Base-by-base conservation (phyloP, 2,888 invertebrate species). In the Sepiola atlantica region DNA sequence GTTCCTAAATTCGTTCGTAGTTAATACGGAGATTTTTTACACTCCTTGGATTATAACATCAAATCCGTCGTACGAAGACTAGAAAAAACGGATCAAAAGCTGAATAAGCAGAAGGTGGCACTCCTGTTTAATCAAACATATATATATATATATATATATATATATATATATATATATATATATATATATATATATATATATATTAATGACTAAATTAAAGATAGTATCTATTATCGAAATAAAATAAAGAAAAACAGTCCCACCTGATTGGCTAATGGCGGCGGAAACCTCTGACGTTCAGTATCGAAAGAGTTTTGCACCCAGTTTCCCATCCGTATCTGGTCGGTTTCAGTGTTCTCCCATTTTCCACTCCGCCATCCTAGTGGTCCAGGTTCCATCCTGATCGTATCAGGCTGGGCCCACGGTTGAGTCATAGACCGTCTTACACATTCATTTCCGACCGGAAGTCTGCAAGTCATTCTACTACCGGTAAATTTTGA, bases 241-340 rank as follows among this genome's bases (percentile, higher is more conserved):
- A 77, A 61, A 61, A 61, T 45, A 45, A 2, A 77, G n/a, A 77
- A 77, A n/a, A n/a, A n/a, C 18, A 16, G n/a, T 77, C 77, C 77
- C 14, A 77, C 77, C 77, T 77, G 77, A 77, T n/a, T 16, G n/a
- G 77, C n/a, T 77, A 77, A 77, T 77, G n/a, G 77, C 16, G 77
- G 77, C n/a, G 77, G n/a, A 16, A 77, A 77, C n/a, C 77, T 77
- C n/a, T 77, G 77, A 77, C 77, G 77, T n/a, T 77, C n/a, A 12
- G 77, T 77, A 77, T 77, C n/a, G 77, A n/a, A 77, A 77, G 77
- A 77, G 77, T 77, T 77, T 77, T 77, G n/a, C 32, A 77, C 77
- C 77, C 77, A 77, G 18, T 77, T 77, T 32, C 77, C 77, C 77
- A 77, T 77, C 16, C n/a, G 77, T 32, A 77, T 77, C n/a, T n/a